These are phyloP conservation scores for Alectura lathami DNA, from an alignment of 2,113 vertebrate species.

Conservation along the genomic window DNA sequence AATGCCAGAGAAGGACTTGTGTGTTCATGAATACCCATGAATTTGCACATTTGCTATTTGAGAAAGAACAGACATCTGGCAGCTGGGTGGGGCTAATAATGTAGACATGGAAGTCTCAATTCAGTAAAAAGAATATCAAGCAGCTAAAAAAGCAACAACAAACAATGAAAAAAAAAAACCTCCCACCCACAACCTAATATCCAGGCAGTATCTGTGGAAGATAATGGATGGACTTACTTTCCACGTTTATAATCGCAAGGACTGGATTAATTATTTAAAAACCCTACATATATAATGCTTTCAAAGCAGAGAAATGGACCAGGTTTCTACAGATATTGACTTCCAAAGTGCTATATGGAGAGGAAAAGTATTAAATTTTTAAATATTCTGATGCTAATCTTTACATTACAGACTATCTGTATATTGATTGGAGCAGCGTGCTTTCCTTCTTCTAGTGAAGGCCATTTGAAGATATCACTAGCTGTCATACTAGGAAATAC, in stretches of 20 bases:
- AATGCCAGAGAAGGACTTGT: neutral
- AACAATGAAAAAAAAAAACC: no score
- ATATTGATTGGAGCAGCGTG: slow-evolving; percentile 75
- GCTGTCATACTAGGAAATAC: slow-evolving; percentile 68
- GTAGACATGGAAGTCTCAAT: slow-evolving; percentile 18
- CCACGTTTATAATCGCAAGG: slow-evolving; percentile 75
- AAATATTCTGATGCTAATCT: slow-evolving; percentile 81
- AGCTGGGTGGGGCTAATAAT: neutral
- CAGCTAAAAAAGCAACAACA: neutral
- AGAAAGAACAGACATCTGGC: neutral
- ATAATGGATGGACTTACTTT: slow-evolving; percentile 74
- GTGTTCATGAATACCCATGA: neutral
- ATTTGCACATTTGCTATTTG: neutral
- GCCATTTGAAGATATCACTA: slow-evolving; percentile 66
- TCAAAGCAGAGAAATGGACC: slow-evolving; percentile 75
- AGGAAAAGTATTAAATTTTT: slow-evolving; percentile 78
- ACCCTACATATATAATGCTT: slow-evolving; percentile 78
- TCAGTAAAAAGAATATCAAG: slow-evolving; percentile 12
- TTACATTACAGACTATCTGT: slow-evolving; percentile 69
- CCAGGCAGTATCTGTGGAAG: slow-evolving; percentile 59
- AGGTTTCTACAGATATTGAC: slow-evolving; percentile 75
- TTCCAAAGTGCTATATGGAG: slow-evolving; percentile 74
- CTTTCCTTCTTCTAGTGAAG: slow-evolving; percentile 66
- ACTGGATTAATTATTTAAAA: slow-evolving; percentile 80
- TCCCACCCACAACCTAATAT: slow-evolving; percentile 15